phyloP scores from a whole-genome alignment of 2,113 vertebrate species.

The Myotis yumanensis region DNA sequence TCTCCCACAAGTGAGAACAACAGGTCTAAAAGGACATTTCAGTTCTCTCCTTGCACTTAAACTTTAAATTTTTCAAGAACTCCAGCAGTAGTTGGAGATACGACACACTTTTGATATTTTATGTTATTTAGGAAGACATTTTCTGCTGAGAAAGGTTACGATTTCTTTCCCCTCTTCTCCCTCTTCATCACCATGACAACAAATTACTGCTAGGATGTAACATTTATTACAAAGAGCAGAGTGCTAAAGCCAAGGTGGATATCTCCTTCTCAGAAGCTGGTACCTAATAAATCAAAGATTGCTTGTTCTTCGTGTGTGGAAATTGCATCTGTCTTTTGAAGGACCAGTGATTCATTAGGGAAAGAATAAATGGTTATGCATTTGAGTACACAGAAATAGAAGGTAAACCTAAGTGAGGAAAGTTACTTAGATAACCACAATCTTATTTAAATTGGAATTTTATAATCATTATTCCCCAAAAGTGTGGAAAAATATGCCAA shows the following conservation, averaged over 20 bases:
- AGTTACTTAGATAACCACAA: neutral
- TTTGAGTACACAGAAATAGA: neutral
- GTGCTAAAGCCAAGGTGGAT: neutral
- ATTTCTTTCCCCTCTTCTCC: neutral
- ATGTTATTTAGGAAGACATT: constrained; percentile 59
- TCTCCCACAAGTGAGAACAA: constrained; percentile 2
- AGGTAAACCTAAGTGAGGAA: neutral
- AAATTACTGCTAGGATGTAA: constrained; percentile 25
- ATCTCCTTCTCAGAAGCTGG: neutral
- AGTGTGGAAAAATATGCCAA: neutral
- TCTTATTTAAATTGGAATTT: neutral
- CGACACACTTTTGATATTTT: constrained; percentile 41
- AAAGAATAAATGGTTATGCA: neutral
- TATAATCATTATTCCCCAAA: neutral
- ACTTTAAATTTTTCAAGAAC: constrained; percentile 43
- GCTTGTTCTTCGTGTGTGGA: neutral
- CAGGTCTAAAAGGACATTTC: neutral
- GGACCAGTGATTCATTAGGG: neutral
- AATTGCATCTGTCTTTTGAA: neutral
- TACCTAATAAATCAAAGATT: neutral
- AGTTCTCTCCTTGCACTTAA: constrained; percentile 15
- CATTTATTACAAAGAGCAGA: neutral
- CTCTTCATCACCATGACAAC: neutral
- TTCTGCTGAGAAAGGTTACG: constrained; percentile 42
- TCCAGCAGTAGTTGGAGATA: neutral